Evolutionary conservation across 2,113 vertebrate species (phyloP), one percentile per base, ranked within the genome.

Genomic region (Sorex araneus): DNA sequence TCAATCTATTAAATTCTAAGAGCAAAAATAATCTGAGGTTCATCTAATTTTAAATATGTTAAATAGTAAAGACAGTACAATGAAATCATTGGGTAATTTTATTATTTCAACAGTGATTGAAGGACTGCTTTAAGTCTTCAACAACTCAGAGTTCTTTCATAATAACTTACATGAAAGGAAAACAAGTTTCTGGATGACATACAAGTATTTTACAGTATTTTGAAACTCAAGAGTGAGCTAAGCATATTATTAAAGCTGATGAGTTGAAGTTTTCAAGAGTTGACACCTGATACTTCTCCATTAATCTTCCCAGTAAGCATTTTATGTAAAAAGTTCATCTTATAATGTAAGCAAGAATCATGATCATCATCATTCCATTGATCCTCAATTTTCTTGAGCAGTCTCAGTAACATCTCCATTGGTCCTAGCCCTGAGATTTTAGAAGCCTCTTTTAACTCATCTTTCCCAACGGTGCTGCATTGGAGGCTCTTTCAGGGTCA

Each of bases 271-370:
- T 87, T 75, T 91, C 40, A 19, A 95, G 88, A 78, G 70, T 2
- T 11, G 80, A 84, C 73, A 91, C 0, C n/a, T 60, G 7, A 76
- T 60, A 81, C 84, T 96, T 95, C 60, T 81, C 70, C 0, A 9
- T 3, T 94, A 91, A 93, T 81, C 45, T 94, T 28, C 75, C 64
- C 63, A 57, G 71, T 70, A 92, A 21, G n/a, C 21, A 63, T 80
- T 95, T 87, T 70, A 36, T 23, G 85, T 8, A 1, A 70, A 70
- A 70, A 93, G 80, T 79, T 92, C 47, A 87, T 66, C 40, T 96
- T 92, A 50, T 36, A 94, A 81, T 1, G 79, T 81, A 92, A 95
- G 96, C 76, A 95, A 95, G 85, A 54, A 89, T 13, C n/a, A n/a
- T n/a, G n/a, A n/a, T n/a, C n/a, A n/a, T n/a, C n/a, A n/a, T n/a